A percentile compares a stretch with the other conserved stretches of the same genome.
These are phyloP conservation scores for Popillia japonica DNA, from an alignment of 1,140 invertebrate species.

Conservation along the genomic window DNA sequence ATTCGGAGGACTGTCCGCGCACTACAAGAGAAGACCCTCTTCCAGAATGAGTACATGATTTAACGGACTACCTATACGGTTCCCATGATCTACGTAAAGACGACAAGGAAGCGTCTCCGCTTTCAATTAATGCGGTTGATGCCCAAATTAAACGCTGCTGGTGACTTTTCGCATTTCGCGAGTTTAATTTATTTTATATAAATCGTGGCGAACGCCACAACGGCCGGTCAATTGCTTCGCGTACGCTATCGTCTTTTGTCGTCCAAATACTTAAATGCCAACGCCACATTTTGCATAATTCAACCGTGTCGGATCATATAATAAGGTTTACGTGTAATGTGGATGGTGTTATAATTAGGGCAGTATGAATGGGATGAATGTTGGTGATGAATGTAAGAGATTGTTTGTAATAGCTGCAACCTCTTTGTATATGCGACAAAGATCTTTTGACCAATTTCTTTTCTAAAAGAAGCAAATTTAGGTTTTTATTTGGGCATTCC, in stretches of 20 bases:
- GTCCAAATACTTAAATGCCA: not conserved
- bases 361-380: not conserved
- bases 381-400: not conserved
- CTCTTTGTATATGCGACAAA: not conserved
- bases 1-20: not conserved
- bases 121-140: not conserved
- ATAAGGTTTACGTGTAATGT: not conserved
- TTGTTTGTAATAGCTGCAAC: not conserved
- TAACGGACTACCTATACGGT: not conserved
- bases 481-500: too few species aligned
- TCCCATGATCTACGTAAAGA: not conserved
- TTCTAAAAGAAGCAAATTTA: too few species aligned
- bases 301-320: not conserved
- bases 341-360: not conserved
- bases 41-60: not conserved
- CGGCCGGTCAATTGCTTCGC: not conserved
- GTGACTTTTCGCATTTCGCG: conserved; percentile 8
- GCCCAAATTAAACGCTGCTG: conserved; percentile 25
- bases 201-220: not conserved
- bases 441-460: too few species aligned
- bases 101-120: not conserved
- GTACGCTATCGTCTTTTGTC: not conserved
- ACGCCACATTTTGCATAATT: not conserved
- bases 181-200: conserved; percentile 5
- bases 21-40: not conserved